These are phyloP conservation scores for Ramazzottius varieornatus DNA, from an alignment of 2,888 invertebrate species.

Conservation along the genomic window DNA sequence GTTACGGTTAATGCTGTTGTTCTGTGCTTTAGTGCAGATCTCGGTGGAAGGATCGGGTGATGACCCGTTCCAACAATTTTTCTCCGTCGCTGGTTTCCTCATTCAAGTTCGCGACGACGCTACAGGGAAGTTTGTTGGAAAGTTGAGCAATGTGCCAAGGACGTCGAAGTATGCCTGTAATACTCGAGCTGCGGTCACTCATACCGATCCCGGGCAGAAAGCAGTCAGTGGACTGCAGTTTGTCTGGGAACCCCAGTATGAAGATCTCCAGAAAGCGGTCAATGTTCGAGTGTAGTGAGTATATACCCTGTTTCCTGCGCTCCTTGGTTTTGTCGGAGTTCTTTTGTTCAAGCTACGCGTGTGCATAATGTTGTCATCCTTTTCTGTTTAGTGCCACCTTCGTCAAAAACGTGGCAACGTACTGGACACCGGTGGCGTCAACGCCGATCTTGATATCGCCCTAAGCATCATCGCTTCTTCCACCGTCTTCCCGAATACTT, in stretches of 20 bases:
- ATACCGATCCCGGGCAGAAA: not conserved
- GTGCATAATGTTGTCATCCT: not conserved
- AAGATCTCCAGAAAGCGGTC: not conserved
- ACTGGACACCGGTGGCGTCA: not conserved
- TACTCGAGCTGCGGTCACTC: not conserved
- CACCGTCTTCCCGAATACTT: no score
- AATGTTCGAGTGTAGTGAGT: not conserved
- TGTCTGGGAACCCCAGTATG: not conserved
- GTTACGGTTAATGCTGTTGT: no score
- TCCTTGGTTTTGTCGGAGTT: not conserved
- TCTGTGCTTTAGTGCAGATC: not conserved
- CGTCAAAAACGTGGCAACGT: not conserved
- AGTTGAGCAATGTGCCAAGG: not conserved
- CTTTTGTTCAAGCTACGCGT: not conserved
- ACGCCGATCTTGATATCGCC: not conserved
- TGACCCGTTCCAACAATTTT: not conserved
- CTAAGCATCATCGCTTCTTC: no score
- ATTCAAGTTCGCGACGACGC: not conserved
- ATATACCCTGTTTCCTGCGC: not conserved
- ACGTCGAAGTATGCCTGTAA: not conserved
- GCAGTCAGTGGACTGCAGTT: not conserved
- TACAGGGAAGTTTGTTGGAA: not conserved
- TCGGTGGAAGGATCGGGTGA: not conserved
- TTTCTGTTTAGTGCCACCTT: not conserved
- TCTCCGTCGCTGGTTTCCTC: not conserved